Conservation (phyloP, 2,888 invertebrate genomes). For the Ceratothoa steindachneri region DNA sequence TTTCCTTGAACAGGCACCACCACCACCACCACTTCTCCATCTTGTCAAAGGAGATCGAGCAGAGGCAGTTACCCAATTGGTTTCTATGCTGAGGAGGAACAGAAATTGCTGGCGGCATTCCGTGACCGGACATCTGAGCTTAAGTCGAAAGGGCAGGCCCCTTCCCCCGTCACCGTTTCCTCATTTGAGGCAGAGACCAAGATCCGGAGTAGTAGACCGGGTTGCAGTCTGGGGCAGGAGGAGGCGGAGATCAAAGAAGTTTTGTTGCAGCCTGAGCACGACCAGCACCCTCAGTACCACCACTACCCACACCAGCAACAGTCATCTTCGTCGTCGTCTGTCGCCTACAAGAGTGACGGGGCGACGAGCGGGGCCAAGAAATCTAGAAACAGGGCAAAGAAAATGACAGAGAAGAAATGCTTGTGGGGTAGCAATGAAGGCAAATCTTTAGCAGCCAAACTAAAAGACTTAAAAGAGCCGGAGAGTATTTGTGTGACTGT, state of each 20-base stretch:
- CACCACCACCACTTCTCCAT: not conserved
- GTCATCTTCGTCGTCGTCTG: not conserved
- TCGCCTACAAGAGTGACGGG: not conserved
- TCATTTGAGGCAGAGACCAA: not conserved
- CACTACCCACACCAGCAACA: too few relatives aligned
- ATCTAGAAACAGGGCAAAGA: slow-evolving; percentile 3
- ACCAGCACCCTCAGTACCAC: not conserved
- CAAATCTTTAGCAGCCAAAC: not conserved
- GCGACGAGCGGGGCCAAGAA: not conserved
- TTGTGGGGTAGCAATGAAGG: slow-evolving; percentile 6
- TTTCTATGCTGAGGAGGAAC: slow-evolving; percentile 12
- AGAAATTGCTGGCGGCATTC: slow-evolving; percentile 6
- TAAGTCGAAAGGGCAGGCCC: slow-evolving; percentile 1
- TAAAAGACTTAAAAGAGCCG: not conserved
- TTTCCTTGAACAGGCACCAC: too few relatives aligned
- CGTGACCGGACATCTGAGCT: slow-evolving; percentile 12
- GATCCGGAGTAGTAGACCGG: not conserved
- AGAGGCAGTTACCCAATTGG: slow-evolving; percentile 11
- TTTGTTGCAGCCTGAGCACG: not conserved
- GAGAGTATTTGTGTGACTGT: not conserved
- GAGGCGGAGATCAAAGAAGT: not conserved
- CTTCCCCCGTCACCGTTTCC: not conserved
- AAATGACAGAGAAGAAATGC: slow-evolving; percentile 8
- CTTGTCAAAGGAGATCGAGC: slow-evolving; percentile 9
- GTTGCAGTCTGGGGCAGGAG: not conserved